Conservation (phyloP, 2,888 invertebrate genomes). For the Xylota segnis region DNA sequence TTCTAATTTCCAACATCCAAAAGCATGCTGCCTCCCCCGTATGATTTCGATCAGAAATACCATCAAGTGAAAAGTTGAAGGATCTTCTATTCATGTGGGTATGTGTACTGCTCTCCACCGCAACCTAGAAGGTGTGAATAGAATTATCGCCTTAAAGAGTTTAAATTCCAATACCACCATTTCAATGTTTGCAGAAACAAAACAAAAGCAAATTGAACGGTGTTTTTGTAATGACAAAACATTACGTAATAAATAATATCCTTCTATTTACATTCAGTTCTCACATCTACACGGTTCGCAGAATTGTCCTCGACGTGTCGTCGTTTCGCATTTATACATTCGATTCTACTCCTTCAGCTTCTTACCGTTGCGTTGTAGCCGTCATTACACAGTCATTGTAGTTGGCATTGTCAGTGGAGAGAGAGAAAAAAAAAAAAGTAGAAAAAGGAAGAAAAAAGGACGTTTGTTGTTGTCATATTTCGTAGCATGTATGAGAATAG, state of each 20-base stretch:
- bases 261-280: conserved; percentile 11
- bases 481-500: conserved; percentile 8
- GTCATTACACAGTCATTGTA: conserved; percentile 45
- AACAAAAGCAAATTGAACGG: background rate
- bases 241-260: conserved; percentile 44
- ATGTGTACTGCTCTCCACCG: background rate
- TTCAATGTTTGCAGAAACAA: background rate
- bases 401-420: conserved; percentile 37
- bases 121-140: background rate
- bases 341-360: conserved; percentile 27
- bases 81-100: background rate
- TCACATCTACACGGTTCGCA: background rate
- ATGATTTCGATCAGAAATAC: background rate
- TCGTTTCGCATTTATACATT: conserved; percentile 29
- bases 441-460: background rate
- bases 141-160: background rate
- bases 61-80: background rate
- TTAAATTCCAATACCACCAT: background rate
- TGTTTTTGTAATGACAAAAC: conserved; percentile 16
- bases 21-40: background rate
- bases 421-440: conserved; percentile 4
- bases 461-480: conserved; percentile 45
- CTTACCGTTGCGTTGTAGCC: conserved; percentile 19
- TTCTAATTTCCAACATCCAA: background rate
- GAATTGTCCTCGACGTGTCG: conserved; percentile 27